phyloP scores from a whole-genome alignment of 2,888 invertebrate genomes.

The Kuschelorhynchus macadamiae region DNA sequence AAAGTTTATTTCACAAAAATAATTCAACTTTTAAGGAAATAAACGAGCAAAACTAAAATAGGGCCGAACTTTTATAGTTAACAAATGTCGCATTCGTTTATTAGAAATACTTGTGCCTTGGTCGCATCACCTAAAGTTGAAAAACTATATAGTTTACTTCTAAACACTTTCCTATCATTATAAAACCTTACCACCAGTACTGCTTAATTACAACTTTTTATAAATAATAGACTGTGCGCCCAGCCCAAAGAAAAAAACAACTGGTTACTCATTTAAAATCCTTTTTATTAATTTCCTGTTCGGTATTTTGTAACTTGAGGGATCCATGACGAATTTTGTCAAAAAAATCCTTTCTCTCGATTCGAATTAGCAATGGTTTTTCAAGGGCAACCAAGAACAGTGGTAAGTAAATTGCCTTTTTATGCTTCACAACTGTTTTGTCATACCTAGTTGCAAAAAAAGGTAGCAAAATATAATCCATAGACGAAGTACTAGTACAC shows the following conservation, averaged over 20 bases:
- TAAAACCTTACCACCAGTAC: no score
- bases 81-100: no score
- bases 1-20: no score
- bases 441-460: constrained; percentile 30
- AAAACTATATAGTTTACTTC: no score
- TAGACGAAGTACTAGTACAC: not conserved
- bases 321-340: constrained; percentile 45
- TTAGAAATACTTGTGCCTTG: no score
- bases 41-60: no score
- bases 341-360: constrained; percentile 49
- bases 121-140: no score
- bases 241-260: constrained; percentile 20
- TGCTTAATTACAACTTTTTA: no score
- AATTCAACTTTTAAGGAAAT: no score
- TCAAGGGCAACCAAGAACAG: constrained; percentile 46
- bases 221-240: constrained; percentile 4
- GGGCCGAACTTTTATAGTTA: no score
- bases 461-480: constrained; percentile 3
- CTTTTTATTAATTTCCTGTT: constrained; percentile 50
- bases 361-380: constrained; percentile 48
- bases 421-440: constrained; percentile 34
- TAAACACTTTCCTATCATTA: no score
- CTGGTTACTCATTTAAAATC: constrained; percentile 27
- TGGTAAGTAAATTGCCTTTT: constrained; percentile 45
- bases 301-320: constrained; percentile 44